Evolutionary conservation across 2,888 invertebrate genomes (phyloP), one percentile per base, ranked within the genome.

Genomic region (Keiferia lycopersicella): DNA sequence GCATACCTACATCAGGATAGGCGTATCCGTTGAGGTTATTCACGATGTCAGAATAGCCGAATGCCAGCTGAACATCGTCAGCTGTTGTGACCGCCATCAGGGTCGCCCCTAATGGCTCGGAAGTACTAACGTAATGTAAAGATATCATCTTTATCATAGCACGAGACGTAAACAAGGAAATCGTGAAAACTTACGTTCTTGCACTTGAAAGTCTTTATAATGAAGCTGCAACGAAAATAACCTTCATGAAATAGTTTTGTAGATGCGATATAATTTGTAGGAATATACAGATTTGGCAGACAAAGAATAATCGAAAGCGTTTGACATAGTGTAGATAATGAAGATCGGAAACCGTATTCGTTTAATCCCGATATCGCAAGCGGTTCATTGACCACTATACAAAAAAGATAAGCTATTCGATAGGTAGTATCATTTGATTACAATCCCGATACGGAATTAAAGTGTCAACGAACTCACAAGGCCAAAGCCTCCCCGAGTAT

Each of bases 391-490:
- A 73, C 72, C 73, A 71, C 67, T 53, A 67, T 66, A 64, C 61
- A 53, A 74, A 74, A 74, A 73, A 72, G 83, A 83, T 84, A 82
- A 82, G 73, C 70, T 68, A 68, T 72, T 69, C 70, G 74, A 75
- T 78, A n/a, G n/a, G n/a, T n/a, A 76, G 78, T 85, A 89, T 87
- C 86, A 81, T 81, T 77, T 84, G 87, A 88, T 89, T 88, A 86
- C 78, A 77, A 79, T 83, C 81, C 76, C 83, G 85, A 84, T 91
- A 91, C 85, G 84, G 26, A 76, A 78, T 70, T 75, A 67, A 69
- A 78, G 73, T 83, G 91, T 87, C 86, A 89, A 86, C 85, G 87
- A 90, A 90, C 89, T 80, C 71, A 71, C 88, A 91, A 91, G 91
- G 91, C 86, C 84, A 83, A 82, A 84, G 78, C 80, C 84, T 84